Evolutionary conservation across 2,888 invertebrate genomes (phyloP).

Genomic region (Scelioninae gen. 1): DNA sequence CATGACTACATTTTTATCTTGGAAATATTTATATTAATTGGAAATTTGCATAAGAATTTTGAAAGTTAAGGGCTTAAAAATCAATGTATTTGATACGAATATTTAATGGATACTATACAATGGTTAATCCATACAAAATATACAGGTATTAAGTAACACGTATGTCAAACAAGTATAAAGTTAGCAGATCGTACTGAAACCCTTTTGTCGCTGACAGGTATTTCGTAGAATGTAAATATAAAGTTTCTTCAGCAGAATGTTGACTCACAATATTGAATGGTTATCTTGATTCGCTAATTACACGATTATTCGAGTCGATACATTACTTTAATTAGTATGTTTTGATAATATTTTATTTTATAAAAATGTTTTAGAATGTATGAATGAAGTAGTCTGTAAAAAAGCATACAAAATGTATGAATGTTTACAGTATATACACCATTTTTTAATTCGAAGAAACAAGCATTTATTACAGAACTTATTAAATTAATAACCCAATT

Average conservation of each 20-base stretch:
- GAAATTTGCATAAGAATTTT: no score
- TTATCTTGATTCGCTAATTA: constrained; percentile 32
- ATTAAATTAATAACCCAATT: background rate
- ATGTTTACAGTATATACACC: no score
- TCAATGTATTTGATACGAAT: no score
- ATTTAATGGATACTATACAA: background rate
- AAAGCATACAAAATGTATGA: no score
- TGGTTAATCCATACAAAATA: constrained; percentile 40
- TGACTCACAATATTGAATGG: constrained; percentile 43
- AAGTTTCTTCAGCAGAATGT: constrained; percentile 58
- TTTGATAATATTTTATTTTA: background rate
- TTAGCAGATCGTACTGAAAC: constrained; percentile 56
- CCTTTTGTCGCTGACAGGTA: constrained; percentile 51
- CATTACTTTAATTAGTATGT: no score
- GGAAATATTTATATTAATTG: no score
- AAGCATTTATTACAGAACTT: no score
- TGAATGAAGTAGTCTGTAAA: background rate
- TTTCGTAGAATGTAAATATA: constrained; percentile 52
- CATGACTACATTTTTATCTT: no score
- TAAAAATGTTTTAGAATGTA: background rate
- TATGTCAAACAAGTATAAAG: constrained; percentile 49
- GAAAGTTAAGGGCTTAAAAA: no score
- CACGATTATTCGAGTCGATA: background rate
- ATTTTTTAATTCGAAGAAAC: no score
- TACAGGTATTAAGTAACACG: constrained; percentile 50